Conservation (phyloP, 2,797 vertebrate species). For the Gambusia yucatana region DNA sequence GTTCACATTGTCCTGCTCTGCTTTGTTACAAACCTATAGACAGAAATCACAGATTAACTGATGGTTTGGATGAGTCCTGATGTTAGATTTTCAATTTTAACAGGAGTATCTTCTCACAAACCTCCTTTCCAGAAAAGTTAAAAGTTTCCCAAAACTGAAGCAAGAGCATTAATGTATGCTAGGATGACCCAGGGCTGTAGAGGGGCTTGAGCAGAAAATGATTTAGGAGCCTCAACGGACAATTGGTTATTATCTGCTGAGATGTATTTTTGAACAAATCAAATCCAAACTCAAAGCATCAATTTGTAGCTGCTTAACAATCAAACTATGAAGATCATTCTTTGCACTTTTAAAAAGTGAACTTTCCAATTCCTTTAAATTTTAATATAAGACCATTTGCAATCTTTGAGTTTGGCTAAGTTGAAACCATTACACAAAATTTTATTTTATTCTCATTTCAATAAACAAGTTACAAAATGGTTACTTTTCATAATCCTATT, state of each 20-base stretch:
- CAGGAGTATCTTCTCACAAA: neutral
- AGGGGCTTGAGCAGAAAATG: neutral
- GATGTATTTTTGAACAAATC: neutral
- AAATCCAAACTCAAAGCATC: neutral
- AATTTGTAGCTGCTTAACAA: neutral
- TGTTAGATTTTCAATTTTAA: neutral
- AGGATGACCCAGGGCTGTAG: neutral
- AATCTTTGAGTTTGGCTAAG: too few relatives aligned
- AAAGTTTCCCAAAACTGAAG: neutral
- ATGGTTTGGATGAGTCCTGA: neutral
- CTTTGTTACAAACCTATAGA: neutral
- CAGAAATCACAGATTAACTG: neutral
- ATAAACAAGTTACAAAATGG: neutral
- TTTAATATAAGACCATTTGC: neutral
- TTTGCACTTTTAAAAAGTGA: neutral
- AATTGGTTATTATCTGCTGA: neutral
- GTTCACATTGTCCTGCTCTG: neutral
- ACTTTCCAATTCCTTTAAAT: neutral
- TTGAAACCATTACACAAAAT: too few relatives aligned
- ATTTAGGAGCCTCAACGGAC: neutral
- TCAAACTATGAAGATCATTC: neutral
- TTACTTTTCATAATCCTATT: neutral
- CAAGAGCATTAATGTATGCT: neutral
- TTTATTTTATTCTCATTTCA: neutral
- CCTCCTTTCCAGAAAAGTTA: neutral